These are phyloP conservation scores for Laterallus jamaicensis DNA, from an alignment of 2,113 vertebrate species.

Conservation along the genomic window DNA sequence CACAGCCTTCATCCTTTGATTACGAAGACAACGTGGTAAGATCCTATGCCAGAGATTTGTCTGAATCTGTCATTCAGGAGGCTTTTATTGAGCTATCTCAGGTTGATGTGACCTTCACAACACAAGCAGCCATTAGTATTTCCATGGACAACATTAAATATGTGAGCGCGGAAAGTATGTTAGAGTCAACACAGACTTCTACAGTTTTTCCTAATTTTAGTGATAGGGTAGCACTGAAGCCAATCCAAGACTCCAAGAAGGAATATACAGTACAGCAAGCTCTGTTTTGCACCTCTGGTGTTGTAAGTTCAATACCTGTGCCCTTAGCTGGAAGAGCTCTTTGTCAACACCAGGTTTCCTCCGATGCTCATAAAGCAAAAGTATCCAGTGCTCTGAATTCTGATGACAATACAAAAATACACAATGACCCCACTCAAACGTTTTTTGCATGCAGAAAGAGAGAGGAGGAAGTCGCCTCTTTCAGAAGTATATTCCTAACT, in stretches of 20 bases:
- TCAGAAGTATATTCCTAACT: constrained; percentile 72
- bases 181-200: constrained; percentile 75
- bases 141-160: constrained; percentile 89
- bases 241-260: constrained; percentile 68
- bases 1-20: constrained; percentile 78
- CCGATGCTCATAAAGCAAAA: constrained; percentile 65
- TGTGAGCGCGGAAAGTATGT: constrained; percentile 79
- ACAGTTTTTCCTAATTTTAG: constrained; percentile 71
- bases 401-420: constrained; percentile 53
- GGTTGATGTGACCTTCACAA: constrained; percentile 88
- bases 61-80: constrained; percentile 97
- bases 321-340: constrained; percentile 89
- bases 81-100: constrained; percentile 97
- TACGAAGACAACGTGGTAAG: constrained; percentile 87
- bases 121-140: constrained; percentile 92
- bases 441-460: constrained; percentile 38
- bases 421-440: constrained; percentile 24
- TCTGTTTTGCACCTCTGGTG: constrained; percentile 90
- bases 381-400: constrained; percentile 37
- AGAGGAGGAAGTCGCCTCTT: constrained; percentile 68
- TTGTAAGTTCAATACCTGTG: constrained; percentile 91
- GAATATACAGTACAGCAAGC: constrained; percentile 89
- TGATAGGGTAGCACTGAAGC: constrained; percentile 49
- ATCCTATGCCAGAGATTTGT: constrained; percentile 93
- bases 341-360: constrained; percentile 74